Base-by-base conservation (phyloP, 2,797 vertebrate species). In the Epinephelus malabaricus region DNA sequence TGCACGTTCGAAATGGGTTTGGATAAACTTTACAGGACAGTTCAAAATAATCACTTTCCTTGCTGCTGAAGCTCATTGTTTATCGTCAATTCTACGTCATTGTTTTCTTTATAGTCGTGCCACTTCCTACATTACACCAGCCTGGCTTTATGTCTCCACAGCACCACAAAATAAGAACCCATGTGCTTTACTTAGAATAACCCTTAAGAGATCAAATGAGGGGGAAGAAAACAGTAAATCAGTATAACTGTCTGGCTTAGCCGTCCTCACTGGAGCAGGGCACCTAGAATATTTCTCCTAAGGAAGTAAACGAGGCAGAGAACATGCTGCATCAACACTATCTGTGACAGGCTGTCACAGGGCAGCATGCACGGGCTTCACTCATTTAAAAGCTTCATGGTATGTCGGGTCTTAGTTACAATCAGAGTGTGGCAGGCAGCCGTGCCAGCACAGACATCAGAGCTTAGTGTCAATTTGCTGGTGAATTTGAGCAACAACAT, bases 261-360 rank as follows among this genome's bases (percentile, higher is more conserved):
- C 23, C 40, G 4, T 27, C 45, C 67, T n/a, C 60, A 21, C 49
- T 23, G 40, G 40, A 67, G 38, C 51, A 34, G 58, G 15, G 21
- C 60, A 73, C 60, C 65, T 70, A 15, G 46, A 49, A 62, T 25
- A 68, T 38, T 18, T 55, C 15, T 67, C 30, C 11, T 8, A n/a
- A 59, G 54, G 60, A 66, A 78, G 71, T 55, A 60, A 79, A 67
- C 10, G 55, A 56, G 55, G 71, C 43, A 5, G 65, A 51, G 49
- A 66, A 68, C 64, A 60, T 50, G 82, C 66, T 45, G 71, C 61
- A 66, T 81, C 77, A 21, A 55, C 80, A 46, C 53, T 66, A 50
- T 90, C 55, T 25, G 38, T 58, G 69, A 68, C 75, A 62, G 72
- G 78, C 78, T 77, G 84, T 86, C 81, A 73, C 54, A 6, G 74